phyloP scores from a whole-genome alignment of 2,888 invertebrate species.

The Orthosia gracilis region DNA sequence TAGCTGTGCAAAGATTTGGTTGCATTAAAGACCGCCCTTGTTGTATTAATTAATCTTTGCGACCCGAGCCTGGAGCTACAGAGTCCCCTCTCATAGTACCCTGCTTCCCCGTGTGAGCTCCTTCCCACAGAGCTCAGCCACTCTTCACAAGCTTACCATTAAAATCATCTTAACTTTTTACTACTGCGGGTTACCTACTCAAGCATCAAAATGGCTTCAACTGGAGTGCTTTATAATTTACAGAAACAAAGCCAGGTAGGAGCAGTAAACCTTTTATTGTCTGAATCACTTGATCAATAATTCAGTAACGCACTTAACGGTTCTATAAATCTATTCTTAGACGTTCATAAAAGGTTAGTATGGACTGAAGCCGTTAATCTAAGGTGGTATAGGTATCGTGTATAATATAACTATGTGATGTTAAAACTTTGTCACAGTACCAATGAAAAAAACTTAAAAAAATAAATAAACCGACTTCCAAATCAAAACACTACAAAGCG shows the following conservation, averaged over 20 bases:
- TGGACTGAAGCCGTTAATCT: constrained; percentile 15
- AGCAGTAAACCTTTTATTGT: constrained; percentile 40
- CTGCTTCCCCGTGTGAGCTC: background rate
- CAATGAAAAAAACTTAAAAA: too few species aligned
- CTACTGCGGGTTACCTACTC: background rate
- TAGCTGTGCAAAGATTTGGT: too few species aligned
- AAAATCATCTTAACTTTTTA: constrained; percentile 19
- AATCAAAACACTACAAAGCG: too few species aligned
- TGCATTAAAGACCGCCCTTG: too few species aligned
- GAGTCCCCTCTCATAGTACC: too few species aligned
- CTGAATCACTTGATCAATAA: constrained; percentile 40
- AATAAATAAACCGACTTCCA: too few species aligned
- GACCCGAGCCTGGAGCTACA: too few species aligned
- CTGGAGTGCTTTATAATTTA: constrained; percentile 22
- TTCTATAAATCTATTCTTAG: constrained; percentile 55
- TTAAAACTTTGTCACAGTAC: background rate
- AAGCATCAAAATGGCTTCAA: constrained; percentile 1
- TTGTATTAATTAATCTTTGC: too few species aligned
- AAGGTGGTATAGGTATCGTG: background rate
- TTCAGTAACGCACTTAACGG: constrained; percentile 19
- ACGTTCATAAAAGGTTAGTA: constrained; percentile 39
- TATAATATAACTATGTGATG: background rate
- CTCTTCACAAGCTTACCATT: constrained; percentile 6
- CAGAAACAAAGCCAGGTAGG: constrained; percentile 32
- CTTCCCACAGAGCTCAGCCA: background rate